Evolutionary conservation across 1,140 invertebrate species (phyloP).

Genomic region (Mercenaria mercenaria): DNA sequence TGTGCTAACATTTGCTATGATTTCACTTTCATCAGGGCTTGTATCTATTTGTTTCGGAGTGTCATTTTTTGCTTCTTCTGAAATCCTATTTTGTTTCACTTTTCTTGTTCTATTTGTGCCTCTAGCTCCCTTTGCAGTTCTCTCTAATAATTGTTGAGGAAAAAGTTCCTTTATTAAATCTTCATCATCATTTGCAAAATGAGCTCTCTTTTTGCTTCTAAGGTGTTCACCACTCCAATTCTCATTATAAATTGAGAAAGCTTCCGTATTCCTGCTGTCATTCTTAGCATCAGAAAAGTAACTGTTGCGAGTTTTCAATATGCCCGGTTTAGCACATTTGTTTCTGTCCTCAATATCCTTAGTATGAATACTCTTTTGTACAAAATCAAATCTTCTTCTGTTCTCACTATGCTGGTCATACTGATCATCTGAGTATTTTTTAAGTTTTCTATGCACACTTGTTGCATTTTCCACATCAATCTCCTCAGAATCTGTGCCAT

Average conservation of each 20-base stretch:
- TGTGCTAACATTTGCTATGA: background rate
- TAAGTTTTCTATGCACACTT: background rate
- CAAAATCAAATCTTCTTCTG: background rate
- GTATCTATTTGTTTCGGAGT: background rate
- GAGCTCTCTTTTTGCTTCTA: background rate
- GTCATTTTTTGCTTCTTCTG: background rate
- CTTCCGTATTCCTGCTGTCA: background rate
- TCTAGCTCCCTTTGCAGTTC: too few species aligned
- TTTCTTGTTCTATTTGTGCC: background rate
- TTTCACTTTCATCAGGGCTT: background rate
- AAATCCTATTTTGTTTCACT: background rate
- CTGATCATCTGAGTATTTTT: background rate
- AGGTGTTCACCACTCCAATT: too few species aligned
- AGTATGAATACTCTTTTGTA: background rate
- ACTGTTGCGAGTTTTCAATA: constrained; percentile 21
- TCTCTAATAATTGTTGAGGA: too few species aligned
- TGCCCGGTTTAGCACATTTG: background rate
- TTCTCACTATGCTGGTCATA: too few species aligned
- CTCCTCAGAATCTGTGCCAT: background rate
- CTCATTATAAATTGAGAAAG: background rate
- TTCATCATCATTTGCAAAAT: constrained; percentile 15
- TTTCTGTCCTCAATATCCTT: background rate
- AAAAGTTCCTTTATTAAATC: background rate
- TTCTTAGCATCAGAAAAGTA: background rate
- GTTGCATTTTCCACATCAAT: background rate